phyloP scores from a whole-genome alignment of 2,888 invertebrate species.

The Quadroppia sp. region DNA sequence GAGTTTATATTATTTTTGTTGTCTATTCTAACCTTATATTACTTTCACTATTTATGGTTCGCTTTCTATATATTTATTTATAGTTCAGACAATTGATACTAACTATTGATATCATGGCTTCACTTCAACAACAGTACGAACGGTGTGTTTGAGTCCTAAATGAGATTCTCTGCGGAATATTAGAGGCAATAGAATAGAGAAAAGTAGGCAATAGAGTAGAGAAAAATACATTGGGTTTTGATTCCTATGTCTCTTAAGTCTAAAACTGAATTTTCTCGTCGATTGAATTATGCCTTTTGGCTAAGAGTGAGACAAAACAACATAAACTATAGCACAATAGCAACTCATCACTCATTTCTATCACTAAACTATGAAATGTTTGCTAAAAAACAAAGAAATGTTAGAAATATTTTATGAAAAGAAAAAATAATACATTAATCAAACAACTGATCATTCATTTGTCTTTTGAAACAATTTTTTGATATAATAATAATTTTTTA shows the following conservation, averaged over 20 bases:
- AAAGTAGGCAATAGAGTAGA: background rate
- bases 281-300: conserved; percentile 24
- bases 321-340: background rate
- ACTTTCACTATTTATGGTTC: background rate
- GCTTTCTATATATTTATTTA: background rate
- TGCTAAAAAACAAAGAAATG: background rate
- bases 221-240: too few species aligned
- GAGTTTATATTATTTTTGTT: background rate
- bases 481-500: background rate
- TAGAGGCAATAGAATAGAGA: background rate
- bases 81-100: conserved; percentile 4
- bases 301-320: background rate
- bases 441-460: background rate
- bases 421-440: background rate
- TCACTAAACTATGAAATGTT: conserved; percentile 7
- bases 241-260: background rate
- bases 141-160: background rate
- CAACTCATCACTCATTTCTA: conserved; percentile 22
- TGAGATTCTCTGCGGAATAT: conserved; percentile 18
- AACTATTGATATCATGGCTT: conserved; percentile 15
- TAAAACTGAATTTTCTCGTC: background rate
- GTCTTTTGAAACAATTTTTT: background rate
- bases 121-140: background rate
- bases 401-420: background rate
- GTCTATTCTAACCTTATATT: background rate